Evolutionary conservation across 2,113 vertebrate genomes (phyloP), one percentile per base, ranked within the genome.

Genomic region (Poeciliopsis turrubarensis): DNA sequence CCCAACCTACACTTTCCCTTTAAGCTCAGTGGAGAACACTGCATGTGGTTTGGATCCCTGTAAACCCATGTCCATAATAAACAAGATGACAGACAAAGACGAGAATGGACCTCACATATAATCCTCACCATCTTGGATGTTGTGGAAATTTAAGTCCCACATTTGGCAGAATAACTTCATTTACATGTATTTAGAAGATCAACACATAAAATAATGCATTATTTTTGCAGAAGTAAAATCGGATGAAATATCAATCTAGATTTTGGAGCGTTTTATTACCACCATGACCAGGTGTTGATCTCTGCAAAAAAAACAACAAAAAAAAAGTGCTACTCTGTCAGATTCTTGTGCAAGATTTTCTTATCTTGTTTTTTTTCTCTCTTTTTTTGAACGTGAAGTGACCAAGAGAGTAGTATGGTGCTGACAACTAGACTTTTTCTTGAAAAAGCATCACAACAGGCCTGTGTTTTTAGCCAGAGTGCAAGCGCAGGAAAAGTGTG

Each of bases 1-100:
- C 69, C 54, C 81, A 80, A 79, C 82, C 85, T 75, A 86, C 85
- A 82, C 83, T 61, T 68, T 79, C 29, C 76, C 63, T 78, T 83
- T 86, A 22, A 79, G 75, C 89, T 71, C 87, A 37, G 77, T 19
- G 29, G 79, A 79, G 57, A 78, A 37, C 74, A 68, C 57, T 70
- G 31, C 47, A 70, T 80, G 70, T 47, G 77, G 77, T 85, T 80
- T 61, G 72, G 72, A 63, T 79, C 68, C 79, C 68, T 34, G 65
- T 64, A 76, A 78, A 68, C 65, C 70, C 70, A 29, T 70, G 85
- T 73, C 69, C 80, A 84, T 89, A 78, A 87, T 90, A 88, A 83
- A 73, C 61, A 9, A 78, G 78, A 86, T 86, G 78, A 87, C 86
- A 84, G 71, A 79, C 54, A 60, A 26, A 27, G 5, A 39, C 34